These are phyloP conservation scores for Adelognathus sp. DNA, from an alignment of 2,888 invertebrate genomes.

Conservation along the genomic window DNA sequence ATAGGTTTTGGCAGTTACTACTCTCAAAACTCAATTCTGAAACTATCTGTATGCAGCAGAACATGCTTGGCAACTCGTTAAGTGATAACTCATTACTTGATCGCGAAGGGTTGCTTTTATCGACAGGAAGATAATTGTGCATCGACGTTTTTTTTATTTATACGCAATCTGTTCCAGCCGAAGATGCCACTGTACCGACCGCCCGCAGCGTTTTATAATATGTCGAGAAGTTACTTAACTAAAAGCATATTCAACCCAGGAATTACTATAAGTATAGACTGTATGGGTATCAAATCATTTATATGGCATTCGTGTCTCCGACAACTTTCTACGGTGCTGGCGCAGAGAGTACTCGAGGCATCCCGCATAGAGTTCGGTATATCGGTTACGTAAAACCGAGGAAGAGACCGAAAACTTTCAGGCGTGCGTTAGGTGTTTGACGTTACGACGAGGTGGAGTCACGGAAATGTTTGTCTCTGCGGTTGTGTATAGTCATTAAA, in stretches of 20 bases:
- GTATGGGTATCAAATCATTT: conserved; percentile 27
- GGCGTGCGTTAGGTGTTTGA: too few relatives aligned
- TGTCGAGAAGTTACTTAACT: neutral
- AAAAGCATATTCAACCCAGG: neutral
- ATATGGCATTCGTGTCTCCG: conserved; percentile 36
- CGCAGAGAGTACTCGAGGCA: conserved; percentile 24
- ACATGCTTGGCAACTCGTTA: conserved; percentile 15
- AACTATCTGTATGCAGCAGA: too few relatives aligned
- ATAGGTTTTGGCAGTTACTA: too few relatives aligned
- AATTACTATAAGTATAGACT: neutral
- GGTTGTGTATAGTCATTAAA: conserved; percentile 20
- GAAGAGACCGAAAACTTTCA: conserved; percentile 42
- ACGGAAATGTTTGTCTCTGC: conserved; percentile 19
- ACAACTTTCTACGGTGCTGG: conserved; percentile 50
- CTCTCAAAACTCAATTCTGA: too few relatives aligned
- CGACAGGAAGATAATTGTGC: conserved; percentile 22
- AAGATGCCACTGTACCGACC: neutral
- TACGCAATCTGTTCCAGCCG: neutral
- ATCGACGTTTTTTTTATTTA: neutral
- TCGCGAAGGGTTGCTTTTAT: neutral
- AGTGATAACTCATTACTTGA: conserved; percentile 39
- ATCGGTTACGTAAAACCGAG: conserved; percentile 49
- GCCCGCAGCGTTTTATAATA: neutral
- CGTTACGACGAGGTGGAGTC: neutral
- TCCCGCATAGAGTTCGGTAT: neutral